Conservation (phyloP, 2,113 vertebrate species). For the human (Homo sapiens) region DNA sequence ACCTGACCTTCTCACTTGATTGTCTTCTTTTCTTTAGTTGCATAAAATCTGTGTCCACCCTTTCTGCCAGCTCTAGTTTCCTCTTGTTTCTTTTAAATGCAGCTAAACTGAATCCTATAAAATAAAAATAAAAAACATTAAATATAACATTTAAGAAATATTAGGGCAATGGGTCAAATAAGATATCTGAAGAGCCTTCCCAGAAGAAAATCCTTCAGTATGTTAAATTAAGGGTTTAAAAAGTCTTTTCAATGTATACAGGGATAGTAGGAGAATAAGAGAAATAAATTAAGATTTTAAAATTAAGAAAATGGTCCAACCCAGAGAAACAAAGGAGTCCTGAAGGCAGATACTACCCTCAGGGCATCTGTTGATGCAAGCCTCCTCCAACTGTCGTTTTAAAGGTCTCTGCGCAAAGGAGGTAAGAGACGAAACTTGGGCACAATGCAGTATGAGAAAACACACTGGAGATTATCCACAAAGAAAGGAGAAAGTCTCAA, state of each 20-base stretch:
- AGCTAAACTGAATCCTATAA: constrained; percentile 97
- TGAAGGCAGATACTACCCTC: neutral
- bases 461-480: neutral
- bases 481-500: neutral
- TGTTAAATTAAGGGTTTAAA: neutral
- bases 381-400: neutral
- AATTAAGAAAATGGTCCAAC: neutral
- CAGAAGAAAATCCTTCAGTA: constrained; percentile 13
- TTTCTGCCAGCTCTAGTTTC: constrained; percentile 98
- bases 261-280: neutral
- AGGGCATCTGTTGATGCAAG: neutral
- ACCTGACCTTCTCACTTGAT: constrained; percentile 95
- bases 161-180: neutral
- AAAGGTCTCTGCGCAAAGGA: neutral
- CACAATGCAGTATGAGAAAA: neutral
- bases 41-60: constrained; percentile 93
- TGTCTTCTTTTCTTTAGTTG: constrained; percentile 96
- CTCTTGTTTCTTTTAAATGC: constrained; percentile 99
- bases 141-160: constrained; percentile 68
- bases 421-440: neutral
- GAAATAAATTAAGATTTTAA: neutral
- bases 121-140: constrained; percentile 71
- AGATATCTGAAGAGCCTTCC: neutral
- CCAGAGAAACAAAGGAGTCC: neutral
- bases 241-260: neutral